Conservation (phyloP, 2,888 invertebrate genomes). For the Coenonympha arcania region DNA sequence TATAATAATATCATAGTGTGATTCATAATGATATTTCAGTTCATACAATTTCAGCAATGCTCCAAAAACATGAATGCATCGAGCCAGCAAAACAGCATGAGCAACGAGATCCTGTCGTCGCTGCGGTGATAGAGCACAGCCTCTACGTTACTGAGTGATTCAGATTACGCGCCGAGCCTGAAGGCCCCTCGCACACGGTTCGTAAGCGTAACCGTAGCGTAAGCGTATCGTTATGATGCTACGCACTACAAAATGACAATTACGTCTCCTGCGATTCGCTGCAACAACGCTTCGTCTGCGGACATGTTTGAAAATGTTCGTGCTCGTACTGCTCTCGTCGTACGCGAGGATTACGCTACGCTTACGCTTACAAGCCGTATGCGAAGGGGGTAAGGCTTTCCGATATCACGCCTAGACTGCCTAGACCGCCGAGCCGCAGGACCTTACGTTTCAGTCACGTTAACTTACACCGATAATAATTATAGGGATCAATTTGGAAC, state of each 20-base stretch:
- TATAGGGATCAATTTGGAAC: not conserved
- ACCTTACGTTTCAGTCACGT: constrained; percentile 4
- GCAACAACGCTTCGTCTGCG: too few species aligned
- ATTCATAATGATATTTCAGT: constrained; percentile 11
- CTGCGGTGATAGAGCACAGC: constrained; percentile 70
- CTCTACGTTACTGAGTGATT: constrained; percentile 61
- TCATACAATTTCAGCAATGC: constrained; percentile 62
- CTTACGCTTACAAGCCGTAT: too few species aligned
- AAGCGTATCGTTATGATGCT: too few species aligned
- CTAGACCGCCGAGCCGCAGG: too few species aligned
- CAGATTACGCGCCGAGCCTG: constrained; percentile 47
- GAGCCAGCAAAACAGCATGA: constrained; percentile 70
- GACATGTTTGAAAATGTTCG: too few species aligned
- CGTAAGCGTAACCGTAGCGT: too few species aligned
- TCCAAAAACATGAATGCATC: constrained; percentile 69
- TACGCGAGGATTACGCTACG: too few species aligned
- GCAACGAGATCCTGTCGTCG: constrained; percentile 70
- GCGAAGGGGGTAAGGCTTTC: constrained; percentile 54
- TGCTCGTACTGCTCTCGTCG: too few species aligned
- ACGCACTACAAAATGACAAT: too few species aligned
- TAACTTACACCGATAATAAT: not conserved
- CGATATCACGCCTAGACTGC: constrained; percentile 42
- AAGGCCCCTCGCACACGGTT: too few species aligned
- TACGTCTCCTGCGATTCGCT: too few species aligned
- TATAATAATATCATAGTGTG: too few species aligned